phyloP scores from a whole-genome alignment of 1,140 invertebrate species.

The Monomorium pharaonis region DNA sequence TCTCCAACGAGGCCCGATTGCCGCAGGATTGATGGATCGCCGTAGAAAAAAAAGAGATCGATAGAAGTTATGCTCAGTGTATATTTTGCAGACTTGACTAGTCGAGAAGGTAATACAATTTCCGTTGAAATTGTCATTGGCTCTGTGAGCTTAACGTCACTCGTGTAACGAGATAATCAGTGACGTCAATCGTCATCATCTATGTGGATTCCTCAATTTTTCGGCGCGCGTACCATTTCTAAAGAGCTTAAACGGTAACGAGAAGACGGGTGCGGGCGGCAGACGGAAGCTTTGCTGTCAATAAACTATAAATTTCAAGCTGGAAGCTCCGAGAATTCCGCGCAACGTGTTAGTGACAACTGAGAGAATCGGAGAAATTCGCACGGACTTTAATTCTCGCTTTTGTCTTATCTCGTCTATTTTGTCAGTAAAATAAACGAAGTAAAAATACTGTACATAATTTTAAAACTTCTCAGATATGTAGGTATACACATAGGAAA shows the following conservation, averaged over 20 bases:
- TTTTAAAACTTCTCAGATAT: no score
- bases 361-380: conserved; percentile 17
- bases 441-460: neutral
- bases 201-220: conserved; percentile 12
- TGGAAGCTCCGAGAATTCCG: neutral
- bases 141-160: conserved; percentile 18
- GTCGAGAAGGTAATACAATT: conserved; percentile 13
- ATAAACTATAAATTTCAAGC: conserved; percentile 36
- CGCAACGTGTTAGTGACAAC: neutral
- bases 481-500: no score
- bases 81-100: neutral
- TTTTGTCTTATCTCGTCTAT: neutral
- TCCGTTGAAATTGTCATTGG: neutral
- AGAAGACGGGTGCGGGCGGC: neutral
- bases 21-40: neutral
- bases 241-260: conserved; percentile 18
- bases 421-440: neutral
- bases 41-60: conserved; percentile 1
- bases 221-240: conserved; percentile 1
- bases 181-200: neutral
- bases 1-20: neutral
- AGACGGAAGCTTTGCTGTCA: neutral
- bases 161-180: neutral
- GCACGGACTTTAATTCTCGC: conserved; percentile 3
- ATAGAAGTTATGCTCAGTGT: neutral